A percentile compares a stretch with the other conserved stretches of the same genome.
Evolutionary conservation across 2,797 vertebrate genomes (phyloP).

Genomic region (Parauchenoglanis punctatus): DNA sequence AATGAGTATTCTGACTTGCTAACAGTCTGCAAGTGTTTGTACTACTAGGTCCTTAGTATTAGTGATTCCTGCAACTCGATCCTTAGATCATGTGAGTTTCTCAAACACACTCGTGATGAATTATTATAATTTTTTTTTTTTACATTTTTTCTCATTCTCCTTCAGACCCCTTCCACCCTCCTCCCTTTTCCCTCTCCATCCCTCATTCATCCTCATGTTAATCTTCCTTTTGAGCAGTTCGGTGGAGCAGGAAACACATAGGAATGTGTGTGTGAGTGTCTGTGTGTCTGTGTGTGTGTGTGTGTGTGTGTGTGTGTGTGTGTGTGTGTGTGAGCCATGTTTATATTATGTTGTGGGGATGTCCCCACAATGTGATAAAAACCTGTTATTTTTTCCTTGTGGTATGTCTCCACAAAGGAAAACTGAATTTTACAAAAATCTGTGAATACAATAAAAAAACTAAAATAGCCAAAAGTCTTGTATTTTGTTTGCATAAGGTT

Average conservation of each 20-base stretch:
- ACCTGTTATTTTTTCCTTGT: too few species aligned
- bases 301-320: background rate
- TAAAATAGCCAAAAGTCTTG: too few species aligned
- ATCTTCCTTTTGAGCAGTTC: constrained; percentile 27
- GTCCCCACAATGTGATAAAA: too few species aligned
- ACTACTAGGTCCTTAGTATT: too few species aligned
- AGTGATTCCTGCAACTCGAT: background rate
- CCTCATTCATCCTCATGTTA: background rate
- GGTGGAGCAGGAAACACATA: background rate
- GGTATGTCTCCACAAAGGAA: too few species aligned
- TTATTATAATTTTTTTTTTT: background rate
- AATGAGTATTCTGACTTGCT: background rate
- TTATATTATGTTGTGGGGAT: too few species aligned
- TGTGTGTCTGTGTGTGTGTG: constrained; percentile 1
- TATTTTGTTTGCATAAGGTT: too few species aligned
- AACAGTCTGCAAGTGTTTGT: background rate
- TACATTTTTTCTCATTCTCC: constrained; percentile 12
- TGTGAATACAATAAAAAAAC: too few species aligned
- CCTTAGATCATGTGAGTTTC: background rate
- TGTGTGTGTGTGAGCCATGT: too few species aligned
- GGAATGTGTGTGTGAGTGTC: background rate
- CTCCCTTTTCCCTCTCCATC: background rate
- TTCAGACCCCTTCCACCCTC: background rate
- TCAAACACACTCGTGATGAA: background rate
- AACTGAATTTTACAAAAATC: too few species aligned